phyloP scores from a whole-genome alignment of 2,888 invertebrate species.

The Diadromus collaris region DNA sequence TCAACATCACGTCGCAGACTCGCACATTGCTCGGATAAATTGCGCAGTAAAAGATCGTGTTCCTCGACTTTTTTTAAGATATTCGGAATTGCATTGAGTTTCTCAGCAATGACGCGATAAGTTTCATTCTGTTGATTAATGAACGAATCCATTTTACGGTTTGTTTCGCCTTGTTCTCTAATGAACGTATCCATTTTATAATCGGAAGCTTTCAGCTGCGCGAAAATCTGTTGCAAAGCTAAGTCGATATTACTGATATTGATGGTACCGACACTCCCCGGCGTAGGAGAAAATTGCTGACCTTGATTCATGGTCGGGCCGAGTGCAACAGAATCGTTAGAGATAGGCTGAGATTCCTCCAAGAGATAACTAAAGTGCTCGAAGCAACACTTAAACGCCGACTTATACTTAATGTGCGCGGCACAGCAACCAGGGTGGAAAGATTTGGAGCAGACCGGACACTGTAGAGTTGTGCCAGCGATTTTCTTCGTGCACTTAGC shows the following conservation, averaged over 20 bases:
- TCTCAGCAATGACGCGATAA: too few species aligned
- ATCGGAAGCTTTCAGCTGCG: background rate
- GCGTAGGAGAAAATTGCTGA: too few species aligned
- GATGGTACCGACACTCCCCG: too few species aligned
- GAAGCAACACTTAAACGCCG: background rate
- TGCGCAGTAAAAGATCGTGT: background rate
- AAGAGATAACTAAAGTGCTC: background rate
- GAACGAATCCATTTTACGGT: background rate
- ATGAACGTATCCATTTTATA: background rate
- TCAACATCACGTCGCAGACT: background rate
- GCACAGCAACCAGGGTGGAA: background rate
- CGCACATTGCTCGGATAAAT: background rate
- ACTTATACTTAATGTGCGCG: background rate
- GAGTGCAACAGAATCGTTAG: too few species aligned
- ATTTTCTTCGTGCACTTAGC: background rate
- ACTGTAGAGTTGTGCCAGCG: background rate
- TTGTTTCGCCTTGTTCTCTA: background rate
- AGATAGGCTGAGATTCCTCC: background rate
- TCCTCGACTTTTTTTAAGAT: background rate
- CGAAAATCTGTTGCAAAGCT: conserved; percentile 5
- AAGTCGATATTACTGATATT: background rate
- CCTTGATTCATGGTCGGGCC: too few species aligned
- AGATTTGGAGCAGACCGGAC: background rate
- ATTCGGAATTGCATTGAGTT: background rate
- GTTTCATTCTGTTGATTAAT: too few species aligned